phyloP scores from a whole-genome alignment of 2,797 vertebrate genomes.

The Poeciliopsis gracilis region DNA sequence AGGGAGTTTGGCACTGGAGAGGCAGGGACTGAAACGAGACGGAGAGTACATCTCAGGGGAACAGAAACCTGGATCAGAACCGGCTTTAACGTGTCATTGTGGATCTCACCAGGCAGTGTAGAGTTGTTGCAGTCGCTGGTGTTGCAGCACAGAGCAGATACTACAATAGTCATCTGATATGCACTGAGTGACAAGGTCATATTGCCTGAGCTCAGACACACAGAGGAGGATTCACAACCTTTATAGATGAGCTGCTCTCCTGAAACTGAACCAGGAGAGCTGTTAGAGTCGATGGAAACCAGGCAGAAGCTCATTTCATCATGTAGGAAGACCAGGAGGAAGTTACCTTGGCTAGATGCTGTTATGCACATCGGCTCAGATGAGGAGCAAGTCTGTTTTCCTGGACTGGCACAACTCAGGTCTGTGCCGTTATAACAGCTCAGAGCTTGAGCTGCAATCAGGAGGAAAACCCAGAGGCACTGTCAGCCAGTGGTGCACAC shows the following conservation, averaged over 20 bases:
- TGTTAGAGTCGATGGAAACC: neutral
- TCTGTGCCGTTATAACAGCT: neutral
- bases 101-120: neutral
- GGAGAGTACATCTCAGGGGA: neutral
- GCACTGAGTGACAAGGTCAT: neutral
- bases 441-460: neutral
- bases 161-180: accelerated
- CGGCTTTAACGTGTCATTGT: neutral
- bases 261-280: neutral
- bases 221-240: neutral
- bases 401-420: neutral
- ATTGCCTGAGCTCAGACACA: neutral
- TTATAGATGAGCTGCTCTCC: neutral
- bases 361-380: neutral
- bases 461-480: neutral
- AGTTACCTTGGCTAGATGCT: neutral
- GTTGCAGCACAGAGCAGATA: neutral
- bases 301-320: neutral
- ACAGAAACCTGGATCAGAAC: neutral
- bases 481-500: no score
- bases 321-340: neutral
- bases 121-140: neutral
- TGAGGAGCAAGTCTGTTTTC: neutral
- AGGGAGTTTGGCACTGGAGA: neutral
- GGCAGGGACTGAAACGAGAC: neutral